Conservation (phyloP, 2,888 invertebrate genomes). For the Orchestes rusci region DNA sequence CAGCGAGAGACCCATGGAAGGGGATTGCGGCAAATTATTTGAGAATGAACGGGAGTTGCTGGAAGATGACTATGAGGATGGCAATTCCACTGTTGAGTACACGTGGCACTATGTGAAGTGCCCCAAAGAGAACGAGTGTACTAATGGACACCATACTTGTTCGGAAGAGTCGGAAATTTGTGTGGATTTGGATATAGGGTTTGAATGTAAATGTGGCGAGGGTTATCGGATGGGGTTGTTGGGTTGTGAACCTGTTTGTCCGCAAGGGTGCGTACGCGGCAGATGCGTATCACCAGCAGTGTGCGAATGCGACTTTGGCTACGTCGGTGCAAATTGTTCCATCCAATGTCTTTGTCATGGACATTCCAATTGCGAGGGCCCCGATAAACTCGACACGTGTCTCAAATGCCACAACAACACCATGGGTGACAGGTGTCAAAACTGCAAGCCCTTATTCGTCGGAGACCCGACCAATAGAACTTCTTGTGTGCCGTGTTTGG, state of each 20-base stretch:
- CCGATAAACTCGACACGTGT: conserved; percentile 75
- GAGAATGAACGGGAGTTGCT: conserved; percentile 26
- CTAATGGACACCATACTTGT: conserved; percentile 86
- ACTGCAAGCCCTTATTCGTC: conserved; percentile 84
- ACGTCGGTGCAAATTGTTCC: conserved; percentile 89
- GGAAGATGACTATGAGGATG: conserved; percentile 28
- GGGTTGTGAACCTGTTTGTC: conserved; percentile 72
- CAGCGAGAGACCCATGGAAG: conserved; percentile 59
- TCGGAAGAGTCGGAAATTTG: conserved; percentile 82
- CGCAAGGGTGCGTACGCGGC: conserved; percentile 77
- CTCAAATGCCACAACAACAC: conserved; percentile 86
- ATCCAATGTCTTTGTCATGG: conserved; percentile 93
- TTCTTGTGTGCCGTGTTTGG: conserved; percentile 78
- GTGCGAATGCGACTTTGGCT: conserved; percentile 90
- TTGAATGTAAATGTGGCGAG: conserved; percentile 75
- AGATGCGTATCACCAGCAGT: conserved; percentile 74
- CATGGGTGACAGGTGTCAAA: conserved; percentile 86
- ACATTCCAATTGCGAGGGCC: conserved; percentile 85
- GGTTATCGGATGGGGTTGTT: conserved; percentile 55
- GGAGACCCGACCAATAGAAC: conserved; percentile 83
- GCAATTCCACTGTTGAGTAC: conserved; percentile 47
- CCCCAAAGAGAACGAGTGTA: conserved; percentile 90
- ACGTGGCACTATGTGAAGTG: conserved; percentile 85
- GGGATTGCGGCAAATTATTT: conserved; percentile 34
- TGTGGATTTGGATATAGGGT: conserved; percentile 73